Evolutionary conservation across 2,888 invertebrate genomes (phyloP).

Genomic region (Lasioglossum calceatum): DNA sequence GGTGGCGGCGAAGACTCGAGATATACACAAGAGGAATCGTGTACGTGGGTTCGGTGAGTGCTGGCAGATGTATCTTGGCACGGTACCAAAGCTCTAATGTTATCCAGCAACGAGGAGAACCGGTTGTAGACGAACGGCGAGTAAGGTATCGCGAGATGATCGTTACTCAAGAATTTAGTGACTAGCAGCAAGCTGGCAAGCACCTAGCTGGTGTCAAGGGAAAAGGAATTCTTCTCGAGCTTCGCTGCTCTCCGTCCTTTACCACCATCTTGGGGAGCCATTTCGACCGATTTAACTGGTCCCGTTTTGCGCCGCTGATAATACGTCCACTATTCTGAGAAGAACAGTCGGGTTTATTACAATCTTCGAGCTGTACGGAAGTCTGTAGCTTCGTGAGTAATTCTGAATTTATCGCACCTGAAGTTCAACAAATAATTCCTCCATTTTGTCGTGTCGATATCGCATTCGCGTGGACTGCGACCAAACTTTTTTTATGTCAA

Average conservation of each 20-base stretch:
- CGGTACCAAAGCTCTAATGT: constrained; percentile 78
- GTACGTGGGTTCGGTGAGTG: constrained; percentile 55
- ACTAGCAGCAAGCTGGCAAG: constrained; percentile 59
- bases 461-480: no score
- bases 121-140: constrained; percentile 60
- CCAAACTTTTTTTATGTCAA: no score
- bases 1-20: background rate
- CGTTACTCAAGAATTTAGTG: constrained; percentile 74
- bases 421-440: no score
- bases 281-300: constrained; percentile 5
- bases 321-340: background rate
- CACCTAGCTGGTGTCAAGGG: constrained; percentile 51
- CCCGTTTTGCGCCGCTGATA: background rate
- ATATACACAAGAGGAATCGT: constrained; percentile 14
- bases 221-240: constrained; percentile 39
- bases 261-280: background rate
- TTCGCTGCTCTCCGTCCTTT: constrained; percentile 12
- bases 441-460: no score
- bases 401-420: background rate
- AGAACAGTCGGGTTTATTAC: background rate
- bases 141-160: constrained; percentile 68
- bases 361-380: background rate
- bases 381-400: no score
- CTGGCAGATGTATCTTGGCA: constrained; percentile 80
- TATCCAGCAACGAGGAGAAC: constrained; percentile 75